Evolutionary conservation across 2,113 vertebrate genomes (phyloP), one percentile per base, ranked within the genome.

Genomic region (Spermophilus dauricus): DNA sequence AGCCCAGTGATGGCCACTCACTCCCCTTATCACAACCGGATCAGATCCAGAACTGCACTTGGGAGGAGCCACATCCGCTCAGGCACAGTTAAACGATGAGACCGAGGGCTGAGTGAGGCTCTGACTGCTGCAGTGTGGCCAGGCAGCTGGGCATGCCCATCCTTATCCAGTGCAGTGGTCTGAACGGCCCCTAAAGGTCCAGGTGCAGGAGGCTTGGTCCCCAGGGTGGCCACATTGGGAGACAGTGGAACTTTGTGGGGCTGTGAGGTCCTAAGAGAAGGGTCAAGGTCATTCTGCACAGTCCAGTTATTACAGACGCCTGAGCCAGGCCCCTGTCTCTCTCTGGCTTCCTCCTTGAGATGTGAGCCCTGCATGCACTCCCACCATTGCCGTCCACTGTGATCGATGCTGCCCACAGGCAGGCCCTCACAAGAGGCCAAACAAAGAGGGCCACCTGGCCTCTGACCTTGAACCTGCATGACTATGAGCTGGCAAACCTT

Each of bases 31-130:
- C 4, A 26, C 9, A 28, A 6, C 24, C 24, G 34, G 0, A 16
- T 2, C 26, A 17, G 67, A 16, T 28, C 0, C 1, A 34, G 42
- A 65, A 26, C 5, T 34, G 8, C 6, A 12, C 1, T 12, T 14
- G 63, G 13, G 2, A 51, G 14, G 28, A 48, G 34, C 39, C 4
- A 0, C 28, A 5, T 13, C 81, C 34, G 1, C 53, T 17, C 32
- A 42, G 51, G 34, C 39, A 56, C 72, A 96, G 24, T 45, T 34
- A 82, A 45, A 69, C 84, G 48, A 20, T 18, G 17, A 56, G 53
- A 56, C 53, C 0, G 37, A 61, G 51, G n/a, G 61, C 32, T 32
- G 26, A 37, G 1, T 48, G 81, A 81, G 42, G 20, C 56, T 4
- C 65, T 9, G 10, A 45, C 63, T 67, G 18, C 75, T 39, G 17